Evolutionary conservation across 2,797 vertebrate genomes (phyloP), one percentile per base, ranked within the genome.

Genomic region (Myotis myotis): DNA sequence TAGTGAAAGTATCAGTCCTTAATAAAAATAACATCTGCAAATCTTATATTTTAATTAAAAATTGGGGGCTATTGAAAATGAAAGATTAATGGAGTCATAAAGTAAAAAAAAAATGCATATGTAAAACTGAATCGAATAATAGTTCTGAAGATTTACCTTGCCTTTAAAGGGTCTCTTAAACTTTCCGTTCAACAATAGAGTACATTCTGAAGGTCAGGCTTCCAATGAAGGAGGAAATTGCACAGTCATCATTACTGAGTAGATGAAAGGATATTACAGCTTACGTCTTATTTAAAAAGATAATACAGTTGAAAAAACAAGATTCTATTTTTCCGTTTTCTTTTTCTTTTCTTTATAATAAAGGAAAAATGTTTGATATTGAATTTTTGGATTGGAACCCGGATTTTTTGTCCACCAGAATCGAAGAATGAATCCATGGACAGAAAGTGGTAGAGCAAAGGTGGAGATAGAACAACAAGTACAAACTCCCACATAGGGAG

Each of bases 1-100:
- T 95, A 97, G 93, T 66, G 95, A 96, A 96, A 83, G 88, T 92
- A 97, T 87, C 71, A 96, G 93, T 93, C 94, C 89, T 57, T 93
- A 97, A 97, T 97, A 97, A 97, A 93, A 97, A 89, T 88, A 75
- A n/a, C 47, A 41, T 87, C 85, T 66, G 16, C 11, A 89, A 94
- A 91, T 30, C 47, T 51, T 78, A 10, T 82, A 66, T 28, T 87
- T 96, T 93, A 93, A 89, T 96, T 95, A 85, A 94, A 85, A 95
- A 80, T 8, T 91, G 47, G 41, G 53, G 51, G 25, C 19, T 83
- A 23, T 90, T 94, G 41, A 88, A 85, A 95, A 92, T 86, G 74
- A 90, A 74, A 82, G 82, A 93, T 96, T 72, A 95, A 94, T 90
- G 33, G 68, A 90, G 25, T 93, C 41, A 62, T 88, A 94, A 94